Evolutionary conservation across 2,797 vertebrate genomes (phyloP).

Genomic region (Denticeps clupeoides): DNA sequence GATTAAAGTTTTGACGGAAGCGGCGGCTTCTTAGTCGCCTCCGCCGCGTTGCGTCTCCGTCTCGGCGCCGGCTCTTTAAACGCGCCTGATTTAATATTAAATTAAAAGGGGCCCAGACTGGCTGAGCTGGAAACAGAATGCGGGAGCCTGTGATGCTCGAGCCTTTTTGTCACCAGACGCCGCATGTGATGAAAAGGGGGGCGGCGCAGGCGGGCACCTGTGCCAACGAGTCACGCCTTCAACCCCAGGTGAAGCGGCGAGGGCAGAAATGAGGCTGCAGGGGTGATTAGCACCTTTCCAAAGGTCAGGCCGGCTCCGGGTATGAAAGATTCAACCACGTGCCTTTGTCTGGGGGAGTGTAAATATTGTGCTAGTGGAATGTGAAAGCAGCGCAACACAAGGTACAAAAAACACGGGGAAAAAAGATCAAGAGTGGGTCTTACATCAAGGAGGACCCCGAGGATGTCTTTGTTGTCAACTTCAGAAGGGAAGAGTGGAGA

Average conservation of each 20-base stretch:
- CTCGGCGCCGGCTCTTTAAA: background rate
- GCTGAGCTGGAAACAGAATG: no score
- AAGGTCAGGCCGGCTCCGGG: constrained; percentile 37
- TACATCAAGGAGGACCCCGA: constrained; percentile 99
- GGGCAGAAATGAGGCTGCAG: constrained; percentile 26
- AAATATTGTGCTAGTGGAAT: constrained; percentile 99
- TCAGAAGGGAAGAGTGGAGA: constrained; percentile 99
- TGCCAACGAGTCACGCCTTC: no score
- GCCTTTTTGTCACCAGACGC: no score
- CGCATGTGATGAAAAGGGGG: no score
- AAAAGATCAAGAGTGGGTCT: constrained; percentile 99
- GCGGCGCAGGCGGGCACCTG: no score
- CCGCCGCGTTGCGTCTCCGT: background rate
- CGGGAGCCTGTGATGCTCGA: no score
- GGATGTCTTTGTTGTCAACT: constrained; percentile 99
- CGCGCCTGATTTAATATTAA: no score
- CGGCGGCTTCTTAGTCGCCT: constrained; percentile 37
- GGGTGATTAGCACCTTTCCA: constrained; percentile 54
- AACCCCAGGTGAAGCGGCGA: constrained; percentile 57
- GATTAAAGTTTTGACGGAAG: constrained; percentile 64
- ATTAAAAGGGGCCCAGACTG: no score
- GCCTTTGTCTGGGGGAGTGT: constrained; percentile 96
- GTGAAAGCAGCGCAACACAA: constrained; percentile 98
- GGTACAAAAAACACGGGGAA: constrained; percentile 93
- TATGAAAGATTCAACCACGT: constrained; percentile 78